Base-by-base conservation (phyloP, 2,888 invertebrate genomes). In the Xestia rhomboidea region DNA sequence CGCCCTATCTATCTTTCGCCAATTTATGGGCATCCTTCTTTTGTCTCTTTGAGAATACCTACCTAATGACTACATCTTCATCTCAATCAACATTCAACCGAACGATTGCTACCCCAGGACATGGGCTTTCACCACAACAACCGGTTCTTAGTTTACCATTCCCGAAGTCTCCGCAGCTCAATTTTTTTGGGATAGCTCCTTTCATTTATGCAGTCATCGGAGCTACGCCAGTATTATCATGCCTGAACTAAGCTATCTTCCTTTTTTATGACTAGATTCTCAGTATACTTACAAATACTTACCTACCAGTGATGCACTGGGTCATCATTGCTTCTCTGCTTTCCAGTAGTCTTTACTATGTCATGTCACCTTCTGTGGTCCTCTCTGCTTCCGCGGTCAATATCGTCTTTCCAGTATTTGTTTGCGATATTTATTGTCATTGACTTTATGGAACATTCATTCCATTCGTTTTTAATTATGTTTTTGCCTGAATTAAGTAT, bases 281-380 rank as follows among this genome's bases (percentile, higher is more conserved):
- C 13, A 69, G 15, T 30, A 60, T 73, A 73, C 11, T 27, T 46
- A 27, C 57, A 27, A 2, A n/a, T 63, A 63, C 73, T 73, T 63
- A 73, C 41, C 8, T 30, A 44, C 51, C 7, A 18, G 57, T 57
- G 27, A 15, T 27, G 15, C n/a, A 51, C 11, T 44, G 30, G 7
- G 30, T 7, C 7, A 30, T 15, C 30, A 7, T 63, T n/a, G 51
- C n/a, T 73, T n/a, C 41, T 24, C 51, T n/a, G 5, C 10, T 30
- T 15, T 21, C 30, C 30, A 30, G 30, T 60, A 60, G n/a, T n/a
- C 11, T n/a, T 54, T n/a, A n/a, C 54, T n/a, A n/a, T 15, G 27
- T 57, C 27, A 60, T 60, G 10, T 30, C 30, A 60, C 30, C 30
- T 57, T 57, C 27, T 30, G 8, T n/a, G 60, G 18, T 62, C 60